phyloP scores from a whole-genome alignment of 2,888 invertebrate species.

The Panorpa germanica region DNA sequence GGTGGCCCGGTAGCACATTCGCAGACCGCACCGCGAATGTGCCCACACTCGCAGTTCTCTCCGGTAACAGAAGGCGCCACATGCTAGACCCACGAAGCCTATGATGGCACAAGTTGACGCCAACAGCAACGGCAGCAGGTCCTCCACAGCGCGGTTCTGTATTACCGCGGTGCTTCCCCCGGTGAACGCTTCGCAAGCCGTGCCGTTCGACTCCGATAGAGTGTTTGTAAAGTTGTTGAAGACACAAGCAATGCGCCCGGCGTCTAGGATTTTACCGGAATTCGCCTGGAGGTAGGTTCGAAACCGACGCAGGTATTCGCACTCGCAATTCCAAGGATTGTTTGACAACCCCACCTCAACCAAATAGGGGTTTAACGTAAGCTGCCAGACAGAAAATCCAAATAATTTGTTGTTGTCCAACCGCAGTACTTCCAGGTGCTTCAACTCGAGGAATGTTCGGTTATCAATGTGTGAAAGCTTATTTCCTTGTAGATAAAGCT shows the following conservation, averaged over 20 bases:
- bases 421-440: constrained; percentile 65
- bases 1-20: constrained; percentile 71
- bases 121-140: constrained; percentile 59
- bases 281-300: constrained; percentile 63
- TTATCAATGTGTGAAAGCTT: constrained; percentile 66
- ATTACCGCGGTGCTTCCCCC: constrained; percentile 54
- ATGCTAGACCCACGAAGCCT: constrained; percentile 53
- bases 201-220: constrained; percentile 59
- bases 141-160: constrained; percentile 59
- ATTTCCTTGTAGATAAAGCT: constrained; percentile 76
- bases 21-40: constrained; percentile 66
- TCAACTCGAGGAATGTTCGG: constrained; percentile 62
- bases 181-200: constrained; percentile 53
- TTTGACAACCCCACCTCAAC: constrained; percentile 68
- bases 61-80: constrained; percentile 64
- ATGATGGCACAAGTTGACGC: constrained; percentile 62
- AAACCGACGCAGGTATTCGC: constrained; percentile 61
- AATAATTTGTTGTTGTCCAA: constrained; percentile 69
- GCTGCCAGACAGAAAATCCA: constrained; percentile 73
- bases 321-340: constrained; percentile 86
- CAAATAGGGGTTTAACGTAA: constrained; percentile 65
- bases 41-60: constrained; percentile 71
- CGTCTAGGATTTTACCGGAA: constrained; percentile 63
- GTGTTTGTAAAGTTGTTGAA: constrained; percentile 54
- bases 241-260: constrained; percentile 54